Percentiles rank a stretch among this genome's conserved stretches.
These are phyloP conservation scores for Anolis apletophallus DNA, from an alignment of 2,797 vertebrate genomes.

Conservation along the genomic window DNA sequence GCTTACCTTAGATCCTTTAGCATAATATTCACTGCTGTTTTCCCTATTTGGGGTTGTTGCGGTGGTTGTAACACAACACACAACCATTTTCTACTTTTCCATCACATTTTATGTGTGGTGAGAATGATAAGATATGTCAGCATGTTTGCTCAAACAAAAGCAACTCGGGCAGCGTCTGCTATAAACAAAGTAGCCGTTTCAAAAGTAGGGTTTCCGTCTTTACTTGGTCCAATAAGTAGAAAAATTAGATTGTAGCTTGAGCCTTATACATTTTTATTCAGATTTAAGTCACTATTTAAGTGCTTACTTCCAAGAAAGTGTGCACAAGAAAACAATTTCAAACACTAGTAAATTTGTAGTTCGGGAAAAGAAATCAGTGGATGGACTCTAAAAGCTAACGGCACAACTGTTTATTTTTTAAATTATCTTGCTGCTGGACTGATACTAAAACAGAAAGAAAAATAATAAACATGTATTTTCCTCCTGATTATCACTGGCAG, in stretches of 20 bases:
- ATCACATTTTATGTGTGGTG: background rate
- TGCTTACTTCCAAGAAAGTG: background rate
- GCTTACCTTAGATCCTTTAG: constrained; percentile 44
- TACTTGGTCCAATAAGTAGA: background rate
- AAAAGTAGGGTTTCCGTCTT: background rate
- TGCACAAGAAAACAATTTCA: background rate
- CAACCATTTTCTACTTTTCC: background rate
- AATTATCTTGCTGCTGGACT: background rate
- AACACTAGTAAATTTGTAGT: background rate
- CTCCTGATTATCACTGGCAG: background rate
- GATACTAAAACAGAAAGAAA: background rate
- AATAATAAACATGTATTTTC: background rate
- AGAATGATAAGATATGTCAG: background rate
- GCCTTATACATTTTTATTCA: background rate
- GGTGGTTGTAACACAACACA: background rate
- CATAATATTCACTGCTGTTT: constrained; percentile 48
- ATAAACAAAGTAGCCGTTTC: background rate
- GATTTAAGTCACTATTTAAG: background rate
- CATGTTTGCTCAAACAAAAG: background rate
- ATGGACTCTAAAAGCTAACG: background rate
- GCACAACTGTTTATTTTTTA: background rate
- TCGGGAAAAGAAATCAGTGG: background rate
- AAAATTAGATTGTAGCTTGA: background rate
- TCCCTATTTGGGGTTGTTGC: background rate
- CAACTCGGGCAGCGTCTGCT: background rate